Conservation (phyloP, 2,888 invertebrate genomes). For the Tribolium freemani region DNA sequence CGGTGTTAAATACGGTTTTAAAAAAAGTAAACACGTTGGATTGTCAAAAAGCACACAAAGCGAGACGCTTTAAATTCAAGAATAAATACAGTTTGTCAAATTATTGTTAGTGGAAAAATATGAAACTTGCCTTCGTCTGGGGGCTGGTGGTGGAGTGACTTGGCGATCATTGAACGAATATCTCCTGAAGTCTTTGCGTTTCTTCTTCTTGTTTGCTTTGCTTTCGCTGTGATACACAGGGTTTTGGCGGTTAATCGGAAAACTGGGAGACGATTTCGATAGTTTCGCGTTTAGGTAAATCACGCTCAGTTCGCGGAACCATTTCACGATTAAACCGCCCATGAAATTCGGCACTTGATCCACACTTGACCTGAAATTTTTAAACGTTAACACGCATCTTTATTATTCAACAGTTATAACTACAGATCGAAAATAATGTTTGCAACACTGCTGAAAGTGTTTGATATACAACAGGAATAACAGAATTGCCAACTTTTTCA, state of each 20-base stretch:
- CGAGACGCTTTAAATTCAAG: conserved; percentile 2
- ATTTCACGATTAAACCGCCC: conserved; percentile 46
- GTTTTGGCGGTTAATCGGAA: conserved; percentile 10
- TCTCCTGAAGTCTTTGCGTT: conserved; percentile 47
- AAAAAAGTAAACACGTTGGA: conserved; percentile 16
- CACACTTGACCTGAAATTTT: background rate
- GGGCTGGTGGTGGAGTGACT: conserved; percentile 40
- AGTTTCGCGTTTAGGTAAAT: conserved; percentile 28
- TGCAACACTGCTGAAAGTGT: no score
- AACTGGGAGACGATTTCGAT: background rate
- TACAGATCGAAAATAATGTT: no score
- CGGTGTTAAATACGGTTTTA: conserved; percentile 38
- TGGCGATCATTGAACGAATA: conserved; percentile 55
- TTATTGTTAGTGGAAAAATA: conserved; percentile 4
- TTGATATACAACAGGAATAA: no score
- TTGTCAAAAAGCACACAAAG: conserved; percentile 7
- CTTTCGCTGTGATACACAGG: conserved; percentile 50
- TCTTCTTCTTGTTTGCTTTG: conserved; percentile 46
- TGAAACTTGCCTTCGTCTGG: conserved; percentile 49
- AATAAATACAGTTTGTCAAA: conserved; percentile 16
- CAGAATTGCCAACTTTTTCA: no score
- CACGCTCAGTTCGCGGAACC: conserved; percentile 53
- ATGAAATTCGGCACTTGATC: conserved; percentile 18
- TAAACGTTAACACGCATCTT: no score
- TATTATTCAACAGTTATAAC: no score